Conservation (phyloP, 37 sponge, comb jelly and placozoan genomes). For the Halichondria panicea region DNA sequence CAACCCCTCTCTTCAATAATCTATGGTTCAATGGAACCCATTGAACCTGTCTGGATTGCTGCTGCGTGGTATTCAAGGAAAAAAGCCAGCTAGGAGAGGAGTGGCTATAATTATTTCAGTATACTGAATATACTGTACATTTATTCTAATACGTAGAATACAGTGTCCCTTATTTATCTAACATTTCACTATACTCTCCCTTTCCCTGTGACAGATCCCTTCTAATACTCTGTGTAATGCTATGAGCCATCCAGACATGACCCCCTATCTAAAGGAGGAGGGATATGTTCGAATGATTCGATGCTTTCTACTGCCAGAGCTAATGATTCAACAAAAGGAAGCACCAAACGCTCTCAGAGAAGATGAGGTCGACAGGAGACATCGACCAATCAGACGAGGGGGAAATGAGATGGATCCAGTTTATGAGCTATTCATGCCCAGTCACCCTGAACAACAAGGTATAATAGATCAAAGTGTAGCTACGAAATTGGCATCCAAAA, state of each 20-base stretch:
- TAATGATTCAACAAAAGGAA: constrained; percentile 40
- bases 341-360: constrained; percentile 47
- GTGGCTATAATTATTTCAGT: too few species aligned
- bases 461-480: neutral
- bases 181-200: neutral
- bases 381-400: neutral
- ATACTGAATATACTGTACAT: too few species aligned
- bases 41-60: too few species aligned
- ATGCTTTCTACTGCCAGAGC: constrained; percentile 50
- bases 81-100: too few species aligned
- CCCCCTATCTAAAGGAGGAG: constrained; percentile 34
- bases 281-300: constrained; percentile 51
- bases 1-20: too few species aligned
- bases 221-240: constrained; percentile 28
- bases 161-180: too few species aligned
- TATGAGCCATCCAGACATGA: constrained; percentile 27
- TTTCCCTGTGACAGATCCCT: neutral
- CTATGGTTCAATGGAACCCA: too few species aligned
- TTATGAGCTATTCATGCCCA: constrained; percentile 53
- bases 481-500: neutral
- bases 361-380: constrained; percentile 38
- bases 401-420: constrained; percentile 53
- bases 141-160: too few species aligned
- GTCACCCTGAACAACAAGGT: constrained; percentile 21
- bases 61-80: too few species aligned